Percentiles rank a stretch among this genome's conserved stretches.
Conservation (phyloP, 23 tunicate species). For the Trididemnum miniatum region DNA sequence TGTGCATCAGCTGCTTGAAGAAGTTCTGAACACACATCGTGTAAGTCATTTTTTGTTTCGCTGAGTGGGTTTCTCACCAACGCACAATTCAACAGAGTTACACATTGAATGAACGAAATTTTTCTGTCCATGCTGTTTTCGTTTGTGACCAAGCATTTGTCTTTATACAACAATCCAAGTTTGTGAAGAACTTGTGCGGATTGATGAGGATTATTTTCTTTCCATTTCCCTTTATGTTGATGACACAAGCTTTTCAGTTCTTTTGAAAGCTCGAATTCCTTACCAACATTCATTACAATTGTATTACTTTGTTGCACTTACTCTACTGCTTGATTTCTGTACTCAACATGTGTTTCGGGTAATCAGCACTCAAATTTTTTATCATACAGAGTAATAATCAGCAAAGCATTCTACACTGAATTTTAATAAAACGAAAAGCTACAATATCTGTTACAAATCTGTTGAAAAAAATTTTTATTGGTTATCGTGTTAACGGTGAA, state of each 20-base stretch:
- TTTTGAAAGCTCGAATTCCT: neutral
- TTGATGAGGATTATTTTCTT: constrained; percentile 1
- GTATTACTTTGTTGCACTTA: too few relatives aligned
- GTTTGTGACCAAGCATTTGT: neutral
- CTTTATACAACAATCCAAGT: neutral
- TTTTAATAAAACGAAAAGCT: too few relatives aligned
- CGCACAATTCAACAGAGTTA: constrained; percentile 5
- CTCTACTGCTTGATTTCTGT: too few relatives aligned
- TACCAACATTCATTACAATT: too few relatives aligned
- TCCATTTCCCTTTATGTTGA: neutral
- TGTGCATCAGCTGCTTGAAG: neutral
- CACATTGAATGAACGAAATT: neutral
- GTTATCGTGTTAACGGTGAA: too few relatives aligned
- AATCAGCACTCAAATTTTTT: too few relatives aligned
- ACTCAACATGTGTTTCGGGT: neutral
- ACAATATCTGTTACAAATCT: too few relatives aligned
- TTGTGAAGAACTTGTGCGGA: neutral
- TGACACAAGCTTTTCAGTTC: neutral
- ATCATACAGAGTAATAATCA: too few relatives aligned
- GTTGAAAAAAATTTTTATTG: too few relatives aligned
- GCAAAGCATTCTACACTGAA: too few relatives aligned
- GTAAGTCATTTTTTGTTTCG: neutral
- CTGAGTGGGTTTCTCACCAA: neutral
- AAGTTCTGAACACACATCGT: neutral
- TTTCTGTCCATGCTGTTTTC: neutral